A percentile compares a stretch with the other conserved stretches of the same genome.
These are phyloP conservation scores for Hemistola chrysoprasaria DNA, from an alignment of 2,888 invertebrate genomes.

Conservation along the genomic window DNA sequence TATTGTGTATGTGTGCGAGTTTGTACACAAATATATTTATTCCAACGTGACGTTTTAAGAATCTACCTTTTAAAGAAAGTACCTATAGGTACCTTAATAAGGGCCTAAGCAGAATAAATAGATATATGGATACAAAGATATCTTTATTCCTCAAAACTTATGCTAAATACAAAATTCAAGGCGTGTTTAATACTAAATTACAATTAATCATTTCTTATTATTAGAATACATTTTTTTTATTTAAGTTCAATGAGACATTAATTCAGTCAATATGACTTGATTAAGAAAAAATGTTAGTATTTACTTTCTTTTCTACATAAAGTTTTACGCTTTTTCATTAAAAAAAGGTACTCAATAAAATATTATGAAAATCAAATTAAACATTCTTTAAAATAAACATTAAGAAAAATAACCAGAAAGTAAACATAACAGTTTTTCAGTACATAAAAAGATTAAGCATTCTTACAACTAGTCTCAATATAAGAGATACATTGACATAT, in stretches of 20 bases:
- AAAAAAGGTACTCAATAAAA: no score
- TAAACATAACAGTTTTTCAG: no score
- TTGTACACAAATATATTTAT: background rate
- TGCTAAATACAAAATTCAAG: constrained; percentile 21
- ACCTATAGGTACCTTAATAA: constrained; percentile 12
- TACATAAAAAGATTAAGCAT: no score
- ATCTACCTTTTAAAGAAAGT: constrained; percentile 1
- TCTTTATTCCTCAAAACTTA: constrained; percentile 31
- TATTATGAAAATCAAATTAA: no score
- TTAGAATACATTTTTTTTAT: no score
- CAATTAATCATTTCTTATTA: constrained; percentile 9
- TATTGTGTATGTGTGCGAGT: background rate
- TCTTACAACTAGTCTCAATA: no score
- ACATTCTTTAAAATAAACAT: no score
- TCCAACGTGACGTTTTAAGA: constrained; percentile 1
- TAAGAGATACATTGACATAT: no score
- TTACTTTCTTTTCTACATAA: no score
- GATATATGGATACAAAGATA: constrained; percentile 27
- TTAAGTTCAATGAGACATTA: no score
- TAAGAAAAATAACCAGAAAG: no score
- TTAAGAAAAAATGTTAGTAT: background rate
- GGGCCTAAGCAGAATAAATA: constrained; percentile 35
- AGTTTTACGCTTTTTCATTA: no score
- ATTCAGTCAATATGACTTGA: background rate
- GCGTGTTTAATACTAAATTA: constrained; percentile 15